Evolutionary conservation across 2,113 vertebrate genomes (phyloP).

Genomic region (Odobenus rosmarus): DNA sequence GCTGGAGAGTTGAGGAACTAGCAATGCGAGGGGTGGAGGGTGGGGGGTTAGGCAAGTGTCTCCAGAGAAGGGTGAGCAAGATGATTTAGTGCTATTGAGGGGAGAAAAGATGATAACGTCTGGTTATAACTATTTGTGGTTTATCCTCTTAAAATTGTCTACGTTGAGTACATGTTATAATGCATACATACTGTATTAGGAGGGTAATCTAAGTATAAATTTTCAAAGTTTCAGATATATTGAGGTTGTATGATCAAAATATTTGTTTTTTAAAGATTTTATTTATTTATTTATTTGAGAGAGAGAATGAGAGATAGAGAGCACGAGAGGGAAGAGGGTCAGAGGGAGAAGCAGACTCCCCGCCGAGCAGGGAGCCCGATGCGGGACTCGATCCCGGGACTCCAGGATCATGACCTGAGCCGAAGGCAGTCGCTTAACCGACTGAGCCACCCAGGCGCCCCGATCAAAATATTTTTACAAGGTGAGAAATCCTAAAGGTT

Average conservation of each 20-base stretch:
- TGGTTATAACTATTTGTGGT: not conserved
- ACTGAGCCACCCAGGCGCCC: no score
- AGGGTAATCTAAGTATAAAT: not conserved
- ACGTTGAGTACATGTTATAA: not conserved
- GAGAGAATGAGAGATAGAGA: no score
- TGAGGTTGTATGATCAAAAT: conserved; percentile 1
- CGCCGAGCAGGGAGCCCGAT: no score
- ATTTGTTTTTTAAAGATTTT: no score
- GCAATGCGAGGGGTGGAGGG: not conserved
- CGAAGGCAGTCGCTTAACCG: no score
- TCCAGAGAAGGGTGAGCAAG: not conserved
- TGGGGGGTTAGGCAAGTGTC: not conserved
- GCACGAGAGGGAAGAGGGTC: no score
- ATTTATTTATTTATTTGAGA: no score
- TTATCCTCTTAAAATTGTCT: not conserved
- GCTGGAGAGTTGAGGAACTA: not conserved
- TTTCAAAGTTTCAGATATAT: not conserved
- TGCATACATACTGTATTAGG: not conserved
- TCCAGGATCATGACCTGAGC: no score
- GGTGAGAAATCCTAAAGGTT: not conserved
- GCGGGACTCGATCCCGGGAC: no score
- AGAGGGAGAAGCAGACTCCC: no score
- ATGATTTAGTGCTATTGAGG: not conserved
- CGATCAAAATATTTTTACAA: conserved; percentile 41
- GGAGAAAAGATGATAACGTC: not conserved